Conservation (phyloP, 2,888 invertebrate genomes). For the Pecten maximus region DNA sequence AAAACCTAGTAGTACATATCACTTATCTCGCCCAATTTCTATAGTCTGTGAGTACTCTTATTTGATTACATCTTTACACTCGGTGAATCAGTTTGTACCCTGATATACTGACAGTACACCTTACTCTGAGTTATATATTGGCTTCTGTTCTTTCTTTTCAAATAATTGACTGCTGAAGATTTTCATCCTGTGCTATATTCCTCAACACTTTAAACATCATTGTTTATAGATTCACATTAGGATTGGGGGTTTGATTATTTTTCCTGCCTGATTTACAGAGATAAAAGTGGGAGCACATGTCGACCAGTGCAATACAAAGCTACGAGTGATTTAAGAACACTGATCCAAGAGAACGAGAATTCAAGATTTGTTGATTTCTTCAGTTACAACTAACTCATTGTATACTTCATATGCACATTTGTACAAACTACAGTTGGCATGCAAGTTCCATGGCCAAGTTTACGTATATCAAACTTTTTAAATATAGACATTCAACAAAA, state of each 20-base stretch:
- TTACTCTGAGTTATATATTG: not conserved
- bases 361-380: not conserved
- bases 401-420: too few species aligned
- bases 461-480: too few species aligned
- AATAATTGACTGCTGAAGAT: not conserved
- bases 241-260: slow-evolving; percentile 13
- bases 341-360: not conserved
- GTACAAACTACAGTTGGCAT: too few species aligned
- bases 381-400: not conserved
- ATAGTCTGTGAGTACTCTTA: not conserved
- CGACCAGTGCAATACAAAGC: not conserved
- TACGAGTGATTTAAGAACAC: not conserved
- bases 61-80: not conserved
- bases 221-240: not conserved
- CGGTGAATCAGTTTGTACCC: not conserved
- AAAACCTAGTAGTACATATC: not conserved
- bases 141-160: not conserved
- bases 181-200: slow-evolving; percentile 13
- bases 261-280: not conserved
- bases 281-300: not conserved
- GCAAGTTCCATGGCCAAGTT: too few species aligned
- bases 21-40: not conserved
- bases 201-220: slow-evolving; percentile 17
- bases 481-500: too few species aligned
- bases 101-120: not conserved